These are phyloP conservation scores for Phrynocephalus vlangalii DNA, from an alignment of 2,797 vertebrate genomes.

Conservation along the genomic window DNA sequence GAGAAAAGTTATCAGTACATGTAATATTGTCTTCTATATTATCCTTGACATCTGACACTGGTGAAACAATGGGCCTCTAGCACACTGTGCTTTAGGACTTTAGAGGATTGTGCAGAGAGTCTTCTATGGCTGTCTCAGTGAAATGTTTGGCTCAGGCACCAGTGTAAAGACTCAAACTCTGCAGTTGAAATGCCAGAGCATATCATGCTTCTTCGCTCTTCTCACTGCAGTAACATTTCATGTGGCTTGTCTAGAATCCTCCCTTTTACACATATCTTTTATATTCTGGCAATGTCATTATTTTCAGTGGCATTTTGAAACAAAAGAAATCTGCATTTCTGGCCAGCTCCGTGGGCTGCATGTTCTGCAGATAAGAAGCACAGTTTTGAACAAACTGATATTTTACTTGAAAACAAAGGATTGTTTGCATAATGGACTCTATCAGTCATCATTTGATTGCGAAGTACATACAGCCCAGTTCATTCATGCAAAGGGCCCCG, in stretches of 20 bases:
- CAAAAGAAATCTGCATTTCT: conserved; percentile 25
- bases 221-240: neutral
- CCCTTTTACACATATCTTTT: neutral
- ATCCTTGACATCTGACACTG: neutral
- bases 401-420: conserved; percentile 44
- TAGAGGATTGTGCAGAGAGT: too few relatives aligned
- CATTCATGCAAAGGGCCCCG: conserved; percentile 20
- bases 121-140: neutral
- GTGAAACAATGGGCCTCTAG: neutral
- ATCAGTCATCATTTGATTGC: conserved; percentile 50
- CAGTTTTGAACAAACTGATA: conserved; percentile 41
- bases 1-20: neutral
- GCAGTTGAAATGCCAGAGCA: neutral
- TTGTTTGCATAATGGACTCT: conserved; percentile 30
- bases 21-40: neutral
- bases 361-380: conserved; percentile 30
- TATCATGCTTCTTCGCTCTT: neutral
- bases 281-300: neutral
- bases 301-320: neutral
- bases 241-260: too few relatives aligned
- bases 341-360: neutral
- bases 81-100: neutral
- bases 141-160: neutral
- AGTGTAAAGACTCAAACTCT: neutral
- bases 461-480: conserved; percentile 28